A percentile compares a stretch with the other conserved stretches of the same genome.
phyloP scores from a whole-genome alignment of 2,888 invertebrate genomes.

The Pheosia tremula region DNA sequence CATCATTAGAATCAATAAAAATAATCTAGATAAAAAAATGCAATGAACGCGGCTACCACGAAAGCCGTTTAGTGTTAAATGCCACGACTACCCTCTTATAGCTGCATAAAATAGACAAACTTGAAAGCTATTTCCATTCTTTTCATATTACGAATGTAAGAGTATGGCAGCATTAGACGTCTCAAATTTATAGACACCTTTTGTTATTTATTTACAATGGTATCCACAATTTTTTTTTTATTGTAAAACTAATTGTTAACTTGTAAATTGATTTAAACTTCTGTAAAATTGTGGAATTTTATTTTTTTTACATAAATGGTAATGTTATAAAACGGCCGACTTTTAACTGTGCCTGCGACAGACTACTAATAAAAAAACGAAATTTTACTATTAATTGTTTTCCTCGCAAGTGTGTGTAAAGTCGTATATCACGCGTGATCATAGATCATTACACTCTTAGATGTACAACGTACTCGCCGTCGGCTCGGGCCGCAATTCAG shows the following conservation, averaged over 20 bases:
- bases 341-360: neutral
- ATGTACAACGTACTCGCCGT: too few species aligned
- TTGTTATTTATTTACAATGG: too few species aligned
- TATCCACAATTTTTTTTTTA: too few species aligned
- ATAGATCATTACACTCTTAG: too few species aligned
- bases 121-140: neutral
- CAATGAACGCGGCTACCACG: constrained; percentile 31
- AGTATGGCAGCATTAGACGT: constrained; percentile 2
- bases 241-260: too few species aligned
- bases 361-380: neutral
- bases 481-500: too few species aligned
- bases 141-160: neutral
- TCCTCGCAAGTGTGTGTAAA: too few species aligned
- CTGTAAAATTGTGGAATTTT: too few species aligned
- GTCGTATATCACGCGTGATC: too few species aligned
- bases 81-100: constrained; percentile 14
- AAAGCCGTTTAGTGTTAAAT: constrained; percentile 38
- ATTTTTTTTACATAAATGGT: constrained; percentile 7
- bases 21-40: constrained; percentile 34
- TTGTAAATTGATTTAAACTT: too few species aligned
- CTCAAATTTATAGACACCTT: too few species aligned
- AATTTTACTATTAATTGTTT: too few species aligned
- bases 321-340: constrained; percentile 18
- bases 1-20: constrained; percentile 19
- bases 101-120: neutral